Base-by-base conservation (phyloP, 2,797 vertebrate genomes). In the Danio kyathit region DNA sequence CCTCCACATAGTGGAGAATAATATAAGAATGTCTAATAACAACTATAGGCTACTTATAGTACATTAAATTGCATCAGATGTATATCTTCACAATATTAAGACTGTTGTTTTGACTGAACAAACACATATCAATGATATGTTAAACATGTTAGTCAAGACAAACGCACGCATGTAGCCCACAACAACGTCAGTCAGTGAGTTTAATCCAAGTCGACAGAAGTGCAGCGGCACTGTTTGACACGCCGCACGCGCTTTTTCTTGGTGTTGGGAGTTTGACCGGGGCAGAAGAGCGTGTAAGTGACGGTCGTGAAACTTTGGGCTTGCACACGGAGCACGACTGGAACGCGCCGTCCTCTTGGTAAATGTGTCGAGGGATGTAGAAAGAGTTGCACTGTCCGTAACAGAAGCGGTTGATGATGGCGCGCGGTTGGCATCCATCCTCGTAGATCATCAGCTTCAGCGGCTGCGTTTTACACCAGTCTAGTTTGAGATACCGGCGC, bases 311-410 rank as follows among this genome's bases (percentile, higher is more conserved):
- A 97, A 48, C 95, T 95, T 96, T 97, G 61, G 97, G 97, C 87
- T 96, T 97, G 90, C 97, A 99, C 86, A 97, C 96, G 5, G 97
- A 98, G 88, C 97, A 99, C 70, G 97, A 98, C 83, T 97, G 95
- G 69, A 99, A 99, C 52, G 95, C 96, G 80, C 94, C 94, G 69
- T 97, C 97, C 81, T 97, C 97, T 86, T 94, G 95, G 84, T 96
- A 95, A 56, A 96, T 89, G 0, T 98, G 96, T 70, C 97, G 91
- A 51, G 97, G 97, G 84, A 99, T 99, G 90, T 96, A 98, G 90
- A 99, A 99, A 29, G 97, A 99, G 92, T 98, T 99, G 91, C 97
- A 99, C 91, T 99, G 97, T 77, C 97, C 97, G 0, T 99, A 99
- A 90, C 97, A 99, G 87, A 99, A 99, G 56, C 96, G 94, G 90